Evolutionary conservation across 2,797 vertebrate genomes (phyloP).

Genomic region (Scleropages formosus): DNA sequence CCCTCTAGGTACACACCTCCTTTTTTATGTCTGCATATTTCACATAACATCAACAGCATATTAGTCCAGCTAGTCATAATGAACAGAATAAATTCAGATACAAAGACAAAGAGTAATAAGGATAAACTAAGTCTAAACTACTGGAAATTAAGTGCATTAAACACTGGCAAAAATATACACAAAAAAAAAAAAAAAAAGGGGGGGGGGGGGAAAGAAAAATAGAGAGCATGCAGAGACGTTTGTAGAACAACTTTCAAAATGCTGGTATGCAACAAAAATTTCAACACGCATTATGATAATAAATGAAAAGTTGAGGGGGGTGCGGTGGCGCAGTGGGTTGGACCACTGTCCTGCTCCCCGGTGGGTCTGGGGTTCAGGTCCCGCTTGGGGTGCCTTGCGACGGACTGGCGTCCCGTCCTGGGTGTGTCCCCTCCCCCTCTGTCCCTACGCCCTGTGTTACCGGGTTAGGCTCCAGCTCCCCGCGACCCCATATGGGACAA

Average conservation of each 20-base stretch:
- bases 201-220: no score
- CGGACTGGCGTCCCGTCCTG: no score
- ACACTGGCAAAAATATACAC: not conserved
- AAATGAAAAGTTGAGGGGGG: not conserved
- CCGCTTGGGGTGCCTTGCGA: no score
- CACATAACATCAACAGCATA: constrained; percentile 32
- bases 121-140: not conserved
- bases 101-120: not conserved
- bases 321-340: no score
- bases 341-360: no score
- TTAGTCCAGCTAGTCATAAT: not conserved
- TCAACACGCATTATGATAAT: not conserved
- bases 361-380: no score
- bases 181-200: not conserved
- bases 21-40: constrained; percentile 36
- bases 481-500: no score
- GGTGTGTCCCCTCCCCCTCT: no score
- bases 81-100: not conserved
- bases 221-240: not conserved
- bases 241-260: not conserved
- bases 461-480: no score
- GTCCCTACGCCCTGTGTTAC: no score
- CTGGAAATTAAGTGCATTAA: not conserved
- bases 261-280: not conserved
- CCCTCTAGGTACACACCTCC: constrained; percentile 24